phyloP scores from a whole-genome alignment of 1,140 invertebrate genomes.

The Schlechtendalia chinensis region DNA sequence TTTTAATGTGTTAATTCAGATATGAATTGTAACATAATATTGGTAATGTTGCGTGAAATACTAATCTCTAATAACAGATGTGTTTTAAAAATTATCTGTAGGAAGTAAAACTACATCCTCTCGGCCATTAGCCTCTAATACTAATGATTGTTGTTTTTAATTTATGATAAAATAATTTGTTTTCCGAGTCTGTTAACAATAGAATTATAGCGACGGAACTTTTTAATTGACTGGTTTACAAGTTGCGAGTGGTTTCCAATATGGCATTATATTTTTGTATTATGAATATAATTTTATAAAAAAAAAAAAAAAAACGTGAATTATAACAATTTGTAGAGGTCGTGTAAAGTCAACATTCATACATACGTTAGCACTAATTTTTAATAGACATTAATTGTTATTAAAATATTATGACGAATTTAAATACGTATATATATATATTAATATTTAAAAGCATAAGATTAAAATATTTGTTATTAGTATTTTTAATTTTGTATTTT shows the following conservation, averaged over 20 bases:
- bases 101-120: constrained; percentile 37
- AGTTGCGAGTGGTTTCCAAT: not conserved
- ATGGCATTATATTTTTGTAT: no score
- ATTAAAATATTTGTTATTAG: no score
- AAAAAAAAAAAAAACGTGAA: no score
- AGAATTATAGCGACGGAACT: not conserved
- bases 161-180: not conserved
- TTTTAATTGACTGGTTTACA: not conserved
- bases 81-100: constrained; percentile 13
- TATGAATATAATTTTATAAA: no score
- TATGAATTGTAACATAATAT: not conserved
- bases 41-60: constrained; percentile 1
- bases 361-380: no score
- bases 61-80: not conserved
- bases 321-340: no score
- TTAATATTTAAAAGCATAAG: no score
- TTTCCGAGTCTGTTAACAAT: not conserved
- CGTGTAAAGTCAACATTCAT: no score
- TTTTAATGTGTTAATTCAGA: not conserved
- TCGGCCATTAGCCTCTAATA: not conserved
- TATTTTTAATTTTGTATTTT: no score
- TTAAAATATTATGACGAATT: no score
- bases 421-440: no score
- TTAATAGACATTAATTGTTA: no score
- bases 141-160: constrained; percentile 6